A percentile compares a stretch with the other conserved stretches of the same genome.
Conservation (phyloP, 2,113 vertebrate species). For the Antigone vipio region DNA sequence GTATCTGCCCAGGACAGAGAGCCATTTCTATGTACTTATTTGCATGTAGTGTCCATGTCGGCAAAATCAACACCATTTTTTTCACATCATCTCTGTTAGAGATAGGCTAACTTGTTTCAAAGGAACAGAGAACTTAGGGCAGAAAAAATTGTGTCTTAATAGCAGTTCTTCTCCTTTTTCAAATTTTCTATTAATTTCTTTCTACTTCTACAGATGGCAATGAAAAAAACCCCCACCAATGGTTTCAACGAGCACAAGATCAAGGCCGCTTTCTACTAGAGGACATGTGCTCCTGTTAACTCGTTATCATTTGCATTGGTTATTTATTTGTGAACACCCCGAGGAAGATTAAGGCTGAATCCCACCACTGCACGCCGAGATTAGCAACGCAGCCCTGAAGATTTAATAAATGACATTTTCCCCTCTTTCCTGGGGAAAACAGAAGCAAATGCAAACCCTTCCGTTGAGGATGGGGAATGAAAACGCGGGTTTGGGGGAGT, state of each 20-base stretch:
- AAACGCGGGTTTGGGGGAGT: background rate
- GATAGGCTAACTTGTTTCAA: background rate
- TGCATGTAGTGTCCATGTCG: fast-evolving
- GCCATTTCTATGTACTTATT: fast-evolving
- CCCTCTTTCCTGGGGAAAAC: background rate
- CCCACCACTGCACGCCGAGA: fast-evolving
- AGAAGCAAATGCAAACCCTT: background rate
- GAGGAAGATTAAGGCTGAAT: fast-evolving
- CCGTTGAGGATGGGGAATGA: fast-evolving
- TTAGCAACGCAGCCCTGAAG: too few species aligned
- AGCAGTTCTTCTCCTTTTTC: background rate
- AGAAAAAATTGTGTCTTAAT: fast-evolving
- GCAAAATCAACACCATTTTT: background rate
- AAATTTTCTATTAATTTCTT: background rate
- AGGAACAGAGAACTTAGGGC: background rate
- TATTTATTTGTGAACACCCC: too few species aligned
- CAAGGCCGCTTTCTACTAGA: background rate
- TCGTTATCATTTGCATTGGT: fast-evolving
- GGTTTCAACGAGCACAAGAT: background rate
- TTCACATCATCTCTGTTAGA: background rate
- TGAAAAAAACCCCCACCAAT: fast-evolving
- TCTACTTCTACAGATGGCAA: background rate
- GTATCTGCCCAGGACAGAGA: background rate
- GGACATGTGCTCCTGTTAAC: background rate
- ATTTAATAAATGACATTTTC: too few species aligned